These are phyloP conservation scores for Hanleya hanleyi DNA, from an alignment of 2,888 invertebrate species.

Conservation along the genomic window DNA sequence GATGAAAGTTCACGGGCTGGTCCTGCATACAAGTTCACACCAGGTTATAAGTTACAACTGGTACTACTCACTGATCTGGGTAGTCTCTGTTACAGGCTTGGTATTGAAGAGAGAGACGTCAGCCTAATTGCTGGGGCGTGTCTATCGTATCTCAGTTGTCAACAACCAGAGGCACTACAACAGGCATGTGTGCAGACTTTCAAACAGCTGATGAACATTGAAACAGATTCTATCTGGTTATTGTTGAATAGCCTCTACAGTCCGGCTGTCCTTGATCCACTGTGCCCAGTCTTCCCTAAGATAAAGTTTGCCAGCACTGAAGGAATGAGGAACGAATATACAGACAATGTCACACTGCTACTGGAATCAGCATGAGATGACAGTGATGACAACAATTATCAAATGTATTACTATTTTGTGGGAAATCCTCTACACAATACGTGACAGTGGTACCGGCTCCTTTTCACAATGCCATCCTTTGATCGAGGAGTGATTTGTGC, in stretches of 20 bases:
- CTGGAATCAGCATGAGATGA: no score
- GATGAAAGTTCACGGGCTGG: conserved; percentile 60
- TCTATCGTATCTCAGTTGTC: conserved; percentile 60
- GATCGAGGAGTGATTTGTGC: no score
- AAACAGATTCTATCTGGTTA: conserved; percentile 57
- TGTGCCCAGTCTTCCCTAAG: conserved; percentile 4
- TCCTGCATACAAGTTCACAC: conserved; percentile 53
- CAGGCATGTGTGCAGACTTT: conserved; percentile 48
- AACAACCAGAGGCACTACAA: conserved; percentile 58
- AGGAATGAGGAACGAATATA: neutral
- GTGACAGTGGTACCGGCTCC: no score
- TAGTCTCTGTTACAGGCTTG: conserved; percentile 48
- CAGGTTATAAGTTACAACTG: conserved; percentile 62
- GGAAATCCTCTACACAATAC: no score
- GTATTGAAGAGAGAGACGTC: conserved; percentile 45
- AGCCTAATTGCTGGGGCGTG: conserved; percentile 47
- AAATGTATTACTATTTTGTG: no score
- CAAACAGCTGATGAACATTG: conserved; percentile 37
- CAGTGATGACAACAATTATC: no score
- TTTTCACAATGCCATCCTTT: no score
- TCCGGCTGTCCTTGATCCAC: conserved; percentile 37
- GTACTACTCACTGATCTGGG: conserved; percentile 50
- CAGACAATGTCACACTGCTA: neutral
- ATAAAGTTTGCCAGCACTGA: neutral
- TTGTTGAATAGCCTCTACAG: conserved; percentile 43